Base-by-base conservation (phyloP, 2,113 vertebrate species). In the Chloropsis cyanopogon region DNA sequence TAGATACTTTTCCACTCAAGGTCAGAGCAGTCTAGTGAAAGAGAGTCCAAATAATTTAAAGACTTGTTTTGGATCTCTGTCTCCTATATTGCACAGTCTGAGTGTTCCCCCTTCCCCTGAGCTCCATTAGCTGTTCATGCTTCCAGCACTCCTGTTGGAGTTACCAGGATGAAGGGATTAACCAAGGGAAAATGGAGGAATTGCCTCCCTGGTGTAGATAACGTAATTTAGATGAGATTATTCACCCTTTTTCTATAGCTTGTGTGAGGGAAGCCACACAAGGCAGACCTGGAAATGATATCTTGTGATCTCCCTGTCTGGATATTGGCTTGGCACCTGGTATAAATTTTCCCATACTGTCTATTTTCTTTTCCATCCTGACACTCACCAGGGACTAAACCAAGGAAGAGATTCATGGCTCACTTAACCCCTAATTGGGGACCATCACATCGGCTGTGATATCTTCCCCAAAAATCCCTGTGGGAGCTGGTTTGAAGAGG, bases 1-100 rank as follows among this genome's bases (percentile, higher is more conserved):
- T 97, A 97, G 77, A 57, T 82, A 73, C 50, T 97, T 72, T 77
- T 82, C 61, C 81, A 77, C 4, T 93, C 89, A 28, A 2, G 26
- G 52, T 54, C 42, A 46, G 60, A n/a, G 60, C 3, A n/a, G 19
- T 95, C 95, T 97, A 68, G 71, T n/a, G 65, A 90, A 92, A 92
- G 54, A 96, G 22, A 84, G 31, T 19, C 25, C 76, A 93, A 81
- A 76, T 11, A 57, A 86, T 11, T 39, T 12, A 76, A 75, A 54
- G 22, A 31, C 0, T 5, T 41, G 50, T n/a, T 22, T 26, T 37
- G 4, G 12, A 23, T 56, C 20, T 69, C 63, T 75, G 0, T 50
- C n/a, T 87, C 49, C 50, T 52, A 2, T 22, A 24, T 17, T 22
- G 8, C 56, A 53, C 9, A 65, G 29, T 16, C 31, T 54, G 54